These are phyloP conservation scores for Ichneumoninae sp. DNA, from an alignment of 2,888 invertebrate genomes.

Conservation along the genomic window DNA sequence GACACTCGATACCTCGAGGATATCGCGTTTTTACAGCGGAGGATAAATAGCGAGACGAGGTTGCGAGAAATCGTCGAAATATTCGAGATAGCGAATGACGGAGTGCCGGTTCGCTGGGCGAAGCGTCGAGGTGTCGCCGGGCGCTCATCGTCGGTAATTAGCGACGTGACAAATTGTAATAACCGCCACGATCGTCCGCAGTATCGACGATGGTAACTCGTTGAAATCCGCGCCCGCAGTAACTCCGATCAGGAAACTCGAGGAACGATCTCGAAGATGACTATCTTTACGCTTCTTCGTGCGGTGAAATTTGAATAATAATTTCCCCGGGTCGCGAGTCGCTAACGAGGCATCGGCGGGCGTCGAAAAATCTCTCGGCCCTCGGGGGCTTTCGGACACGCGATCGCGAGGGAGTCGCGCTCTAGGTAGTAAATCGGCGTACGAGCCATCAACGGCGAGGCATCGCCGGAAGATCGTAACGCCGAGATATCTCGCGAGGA, in stretches of 20 bases:
- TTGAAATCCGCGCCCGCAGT: conserved; percentile 40
- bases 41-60: neutral
- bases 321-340: conserved; percentile 41
- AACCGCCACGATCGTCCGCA: conserved; percentile 27
- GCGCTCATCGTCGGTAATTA: conserved; percentile 41
- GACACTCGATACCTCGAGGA: conserved; percentile 41
- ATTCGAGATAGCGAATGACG: conserved; percentile 28
- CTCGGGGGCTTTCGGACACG: conserved; percentile 49
- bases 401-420: conserved; percentile 44
- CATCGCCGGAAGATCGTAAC: neutral
- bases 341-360: conserved; percentile 62
- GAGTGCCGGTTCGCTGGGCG: conserved; percentile 37
- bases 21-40: conserved; percentile 14
- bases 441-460: neutral
- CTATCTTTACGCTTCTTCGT: conserved; percentile 13
- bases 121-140: conserved; percentile 41
- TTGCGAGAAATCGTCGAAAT: conserved; percentile 24
- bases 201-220: conserved; percentile 25
- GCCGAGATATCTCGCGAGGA: conserved; percentile 54
- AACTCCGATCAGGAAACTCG: neutral
- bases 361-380: conserved; percentile 58
- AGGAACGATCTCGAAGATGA: conserved; percentile 3
- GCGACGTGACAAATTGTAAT: conserved; percentile 49
- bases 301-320: conserved; percentile 55
- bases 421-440: neutral